These are phyloP conservation scores for Pterostichus madidus DNA, from an alignment of 2,888 invertebrate genomes.

Conservation along the genomic window DNA sequence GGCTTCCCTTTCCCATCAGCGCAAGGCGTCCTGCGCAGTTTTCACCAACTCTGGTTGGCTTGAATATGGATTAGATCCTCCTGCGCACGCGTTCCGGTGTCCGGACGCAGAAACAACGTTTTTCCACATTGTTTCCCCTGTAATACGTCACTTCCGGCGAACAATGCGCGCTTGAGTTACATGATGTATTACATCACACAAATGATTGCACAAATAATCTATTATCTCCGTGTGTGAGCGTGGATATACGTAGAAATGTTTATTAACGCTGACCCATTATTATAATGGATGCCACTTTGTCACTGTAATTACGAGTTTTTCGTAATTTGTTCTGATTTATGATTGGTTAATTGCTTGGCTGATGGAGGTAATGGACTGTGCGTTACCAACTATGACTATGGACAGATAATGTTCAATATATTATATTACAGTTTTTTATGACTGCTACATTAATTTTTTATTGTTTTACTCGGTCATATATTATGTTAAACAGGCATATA, in stretches of 20 bases:
- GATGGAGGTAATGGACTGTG: constrained; percentile 30
- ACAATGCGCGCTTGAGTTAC: constrained; percentile 54
- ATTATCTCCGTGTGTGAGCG: constrained; percentile 45
- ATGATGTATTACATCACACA: constrained; percentile 66
- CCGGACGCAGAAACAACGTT: constrained; percentile 54
- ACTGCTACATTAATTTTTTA: constrained; percentile 6
- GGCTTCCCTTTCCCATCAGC: too few relatives aligned
- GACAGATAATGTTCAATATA: constrained; percentile 18
- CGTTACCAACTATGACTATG: constrained; percentile 5
- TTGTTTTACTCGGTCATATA: too few relatives aligned
- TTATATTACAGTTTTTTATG: constrained; percentile 37
- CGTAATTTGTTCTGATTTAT: constrained; percentile 59
- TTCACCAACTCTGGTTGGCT: neutral
- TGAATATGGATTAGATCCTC: constrained; percentile 42
- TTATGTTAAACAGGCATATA: too few relatives aligned
- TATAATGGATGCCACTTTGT: constrained; percentile 64
- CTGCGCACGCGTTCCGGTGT: constrained; percentile 60
- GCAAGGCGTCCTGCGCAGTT: constrained; percentile 8
- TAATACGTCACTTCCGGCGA: constrained; percentile 66
- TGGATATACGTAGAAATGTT: constrained; percentile 62
- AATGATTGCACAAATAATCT: constrained; percentile 67
- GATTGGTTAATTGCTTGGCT: constrained; percentile 54
- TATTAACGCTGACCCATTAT: constrained; percentile 64
- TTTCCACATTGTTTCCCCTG: constrained; percentile 66
- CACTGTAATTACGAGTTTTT: constrained; percentile 59